Conservation (phyloP, 2,797 vertebrate species). For the Pangasius krempfi region DNA sequence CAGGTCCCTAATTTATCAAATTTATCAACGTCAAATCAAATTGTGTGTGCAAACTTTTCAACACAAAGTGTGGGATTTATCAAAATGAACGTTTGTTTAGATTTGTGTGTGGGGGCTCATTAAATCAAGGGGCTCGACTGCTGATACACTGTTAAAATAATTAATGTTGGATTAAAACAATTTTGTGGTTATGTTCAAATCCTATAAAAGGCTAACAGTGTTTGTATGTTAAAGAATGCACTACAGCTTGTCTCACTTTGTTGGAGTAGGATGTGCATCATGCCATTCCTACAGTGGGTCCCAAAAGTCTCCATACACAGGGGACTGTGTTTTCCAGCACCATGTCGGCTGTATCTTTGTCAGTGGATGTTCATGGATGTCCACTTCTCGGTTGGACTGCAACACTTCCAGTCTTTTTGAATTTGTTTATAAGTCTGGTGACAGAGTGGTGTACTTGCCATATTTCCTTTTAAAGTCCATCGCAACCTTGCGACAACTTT, state of each 20-base stretch:
- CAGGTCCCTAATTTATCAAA: not conserved
- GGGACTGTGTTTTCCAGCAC: too few species aligned
- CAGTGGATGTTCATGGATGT: too few species aligned
- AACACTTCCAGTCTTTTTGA: too few species aligned
- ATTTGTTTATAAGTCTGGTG: too few species aligned
- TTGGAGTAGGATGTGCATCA: not conserved
- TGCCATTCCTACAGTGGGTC: not conserved
- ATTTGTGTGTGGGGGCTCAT: not conserved
- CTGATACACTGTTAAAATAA: not conserved
- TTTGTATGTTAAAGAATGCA: not conserved
- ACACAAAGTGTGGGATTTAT: not conserved
- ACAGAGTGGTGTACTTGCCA: too few species aligned
- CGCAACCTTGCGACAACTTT: too few species aligned
- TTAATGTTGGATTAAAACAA: too few species aligned
- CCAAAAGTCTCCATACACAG: too few species aligned
- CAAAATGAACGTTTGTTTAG: not conserved
- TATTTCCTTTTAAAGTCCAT: too few species aligned
- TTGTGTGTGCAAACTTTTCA: not conserved
- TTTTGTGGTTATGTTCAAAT: not conserved
- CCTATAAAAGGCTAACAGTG: not conserved
- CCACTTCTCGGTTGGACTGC: too few species aligned
- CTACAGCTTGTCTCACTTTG: not conserved
- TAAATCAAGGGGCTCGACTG: not conserved
- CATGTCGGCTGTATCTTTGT: too few species aligned
- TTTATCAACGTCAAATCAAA: not conserved